A percentile compares a stretch with the other conserved stretches of the same genome.
These are phyloP conservation scores for Brachypalpus laphriformis DNA, from an alignment of 2,888 invertebrate species.

Conservation along the genomic window DNA sequence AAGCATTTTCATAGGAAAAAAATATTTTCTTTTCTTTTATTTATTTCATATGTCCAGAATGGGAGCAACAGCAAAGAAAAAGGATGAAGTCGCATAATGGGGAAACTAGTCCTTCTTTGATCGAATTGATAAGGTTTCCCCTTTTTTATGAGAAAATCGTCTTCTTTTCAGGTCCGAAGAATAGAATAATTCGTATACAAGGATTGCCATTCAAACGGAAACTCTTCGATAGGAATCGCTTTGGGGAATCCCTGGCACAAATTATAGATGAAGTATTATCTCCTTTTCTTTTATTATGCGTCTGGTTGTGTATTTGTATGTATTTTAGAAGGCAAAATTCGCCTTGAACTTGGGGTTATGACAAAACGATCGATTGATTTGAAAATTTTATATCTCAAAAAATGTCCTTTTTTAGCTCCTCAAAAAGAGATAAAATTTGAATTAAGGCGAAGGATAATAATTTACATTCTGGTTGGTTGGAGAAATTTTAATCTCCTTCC, in stretches of 20 bases:
- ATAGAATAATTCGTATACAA: constrained; percentile 25
- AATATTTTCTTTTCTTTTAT: constrained; percentile 6
- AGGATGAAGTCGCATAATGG: constrained; percentile 2
- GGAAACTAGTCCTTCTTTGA: constrained; percentile 47
- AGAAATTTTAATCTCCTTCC: background rate
- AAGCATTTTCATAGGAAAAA: too few relatives aligned
- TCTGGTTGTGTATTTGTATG: background rate
- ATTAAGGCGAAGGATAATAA: background rate
- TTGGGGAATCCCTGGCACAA: background rate
- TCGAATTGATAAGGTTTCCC: constrained; percentile 28
- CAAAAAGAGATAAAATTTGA: constrained; percentile 2
- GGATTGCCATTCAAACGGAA: constrained; percentile 2
- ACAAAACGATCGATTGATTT: background rate
- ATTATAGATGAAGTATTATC: constrained; percentile 24
- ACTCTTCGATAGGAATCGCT: constrained; percentile 3
- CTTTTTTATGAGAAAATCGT: constrained; percentile 19
- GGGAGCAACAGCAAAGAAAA: constrained; percentile 10
- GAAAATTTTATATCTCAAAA: background rate
- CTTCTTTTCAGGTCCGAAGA: constrained; percentile 9
- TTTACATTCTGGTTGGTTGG: background rate
- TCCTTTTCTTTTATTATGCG: background rate
- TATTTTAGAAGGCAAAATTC: background rate
- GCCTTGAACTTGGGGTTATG: constrained; percentile 11
- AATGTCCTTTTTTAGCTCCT: background rate
- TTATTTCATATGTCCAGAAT: constrained; percentile 4